Percentiles rank a stretch among this genome's conserved stretches.
Conservation (phyloP, 2,113 vertebrate genomes). For the Pseudopipra pipra region DNA sequence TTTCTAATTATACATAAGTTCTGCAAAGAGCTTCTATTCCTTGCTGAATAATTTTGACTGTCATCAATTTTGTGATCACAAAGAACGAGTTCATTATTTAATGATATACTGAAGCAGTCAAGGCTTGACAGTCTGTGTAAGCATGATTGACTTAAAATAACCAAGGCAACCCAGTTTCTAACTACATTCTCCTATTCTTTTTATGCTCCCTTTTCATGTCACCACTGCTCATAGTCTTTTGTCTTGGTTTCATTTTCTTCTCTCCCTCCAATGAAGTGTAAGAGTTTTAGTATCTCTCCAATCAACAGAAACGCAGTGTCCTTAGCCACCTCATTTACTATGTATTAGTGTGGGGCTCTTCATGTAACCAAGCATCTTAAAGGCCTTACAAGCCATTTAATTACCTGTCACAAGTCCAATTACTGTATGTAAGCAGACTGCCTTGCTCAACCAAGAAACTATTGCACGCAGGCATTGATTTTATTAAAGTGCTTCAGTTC, state of each 20-base stretch:
- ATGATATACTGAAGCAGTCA: conserved; percentile 41
- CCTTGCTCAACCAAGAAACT: background rate
- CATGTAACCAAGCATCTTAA: conserved; percentile 50
- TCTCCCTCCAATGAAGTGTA: background rate
- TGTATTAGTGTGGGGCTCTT: conserved; percentile 9
- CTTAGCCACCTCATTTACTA: conserved; percentile 34
- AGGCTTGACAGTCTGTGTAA: conserved; percentile 2
- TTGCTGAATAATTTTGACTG: conserved; percentile 14
- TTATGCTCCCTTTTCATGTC: conserved; percentile 24
- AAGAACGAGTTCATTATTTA: conserved; percentile 48
- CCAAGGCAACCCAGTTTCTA: conserved; percentile 39
- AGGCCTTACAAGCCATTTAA: conserved; percentile 53
- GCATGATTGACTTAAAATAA: conserved; percentile 45
- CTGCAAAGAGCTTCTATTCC: background rate
- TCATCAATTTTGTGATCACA: background rate
- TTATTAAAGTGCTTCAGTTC: background rate
- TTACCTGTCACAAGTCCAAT: conserved; percentile 59
- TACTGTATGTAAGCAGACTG: conserved; percentile 27
- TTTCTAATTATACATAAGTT: conserved; percentile 16
- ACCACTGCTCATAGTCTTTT: conserved; percentile 30
- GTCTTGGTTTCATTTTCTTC: conserved; percentile 22
- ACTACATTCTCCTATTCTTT: background rate
- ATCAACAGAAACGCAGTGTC: conserved; percentile 11
- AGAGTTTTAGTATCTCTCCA: conserved; percentile 4
- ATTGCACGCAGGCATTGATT: background rate